These are phyloP conservation scores for Xenus cinereus DNA, from an alignment of 2,113 vertebrate species.

Conservation along the genomic window DNA sequence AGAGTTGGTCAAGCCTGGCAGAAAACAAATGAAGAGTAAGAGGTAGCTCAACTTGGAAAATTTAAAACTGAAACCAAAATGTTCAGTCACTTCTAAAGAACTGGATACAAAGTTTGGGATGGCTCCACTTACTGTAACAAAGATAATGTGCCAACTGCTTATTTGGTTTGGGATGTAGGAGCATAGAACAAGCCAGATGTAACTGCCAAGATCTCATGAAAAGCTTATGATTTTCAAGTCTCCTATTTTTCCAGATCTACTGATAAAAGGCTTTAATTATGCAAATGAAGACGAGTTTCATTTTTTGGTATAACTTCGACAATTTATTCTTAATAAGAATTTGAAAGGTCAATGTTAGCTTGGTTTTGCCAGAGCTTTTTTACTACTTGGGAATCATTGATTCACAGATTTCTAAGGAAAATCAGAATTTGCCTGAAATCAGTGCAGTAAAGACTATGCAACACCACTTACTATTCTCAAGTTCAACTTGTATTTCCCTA, in stretches of 20 bases:
- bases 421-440: neutral
- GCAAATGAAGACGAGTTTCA: neutral
- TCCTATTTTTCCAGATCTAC: neutral
- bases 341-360: neutral
- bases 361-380: neutral
- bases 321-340: neutral
- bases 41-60: neutral
- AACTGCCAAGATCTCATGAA: neutral
- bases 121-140: neutral
- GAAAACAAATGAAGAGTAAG: neutral
- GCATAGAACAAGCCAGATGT: neutral
- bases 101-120: neutral
- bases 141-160: neutral
- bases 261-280: neutral
- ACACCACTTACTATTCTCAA: neutral
- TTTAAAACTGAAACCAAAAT: neutral
- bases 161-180: neutral
- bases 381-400: neutral
- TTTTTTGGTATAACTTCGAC: neutral
- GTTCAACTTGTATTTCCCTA: neutral
- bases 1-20: neutral
- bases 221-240: neutral
- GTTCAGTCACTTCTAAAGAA: neutral
- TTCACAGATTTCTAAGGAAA: neutral
- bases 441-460: neutral